A percentile compares a stretch with the other conserved stretches of the same genome.
Conservation (phyloP, 2,888 invertebrate species). For the Synergus gifuensis region DNA sequence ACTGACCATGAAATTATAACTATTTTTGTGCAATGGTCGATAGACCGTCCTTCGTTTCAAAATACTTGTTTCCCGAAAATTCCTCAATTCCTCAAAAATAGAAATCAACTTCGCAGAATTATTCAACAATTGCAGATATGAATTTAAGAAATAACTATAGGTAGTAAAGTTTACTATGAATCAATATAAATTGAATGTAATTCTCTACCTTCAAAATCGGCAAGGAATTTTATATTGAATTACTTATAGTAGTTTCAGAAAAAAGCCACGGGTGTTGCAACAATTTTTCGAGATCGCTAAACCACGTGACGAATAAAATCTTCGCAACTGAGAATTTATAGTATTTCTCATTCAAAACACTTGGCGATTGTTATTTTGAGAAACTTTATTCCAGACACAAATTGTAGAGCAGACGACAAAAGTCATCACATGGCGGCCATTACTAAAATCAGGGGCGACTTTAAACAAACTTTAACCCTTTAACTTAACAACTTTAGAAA, state of each 20-base stretch:
- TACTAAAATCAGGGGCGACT: not conserved
- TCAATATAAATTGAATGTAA: not conserved
- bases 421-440: not conserved
- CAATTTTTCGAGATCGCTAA: not conserved
- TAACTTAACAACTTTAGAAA: too few relatives aligned
- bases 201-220: not conserved
- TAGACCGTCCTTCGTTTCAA: not conserved
- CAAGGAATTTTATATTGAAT: not conserved
- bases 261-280: not conserved
- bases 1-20: not conserved
- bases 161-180: not conserved
- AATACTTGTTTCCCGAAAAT: not conserved
- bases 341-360: not conserved
- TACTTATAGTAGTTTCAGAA: not conserved
- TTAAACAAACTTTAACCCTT: too few relatives aligned
- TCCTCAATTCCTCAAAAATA: not conserved
- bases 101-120: not conserved
- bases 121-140: not conserved
- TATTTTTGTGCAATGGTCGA: slow-evolving; percentile 16
- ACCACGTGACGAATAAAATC: not conserved
- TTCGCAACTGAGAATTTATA: not conserved
- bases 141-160: not conserved
- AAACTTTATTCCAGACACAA: not conserved
- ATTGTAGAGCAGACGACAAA: not conserved
- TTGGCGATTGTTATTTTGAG: not conserved